Conservation (phyloP, 2,888 invertebrate genomes). For the Catocala fraxini region DNA sequence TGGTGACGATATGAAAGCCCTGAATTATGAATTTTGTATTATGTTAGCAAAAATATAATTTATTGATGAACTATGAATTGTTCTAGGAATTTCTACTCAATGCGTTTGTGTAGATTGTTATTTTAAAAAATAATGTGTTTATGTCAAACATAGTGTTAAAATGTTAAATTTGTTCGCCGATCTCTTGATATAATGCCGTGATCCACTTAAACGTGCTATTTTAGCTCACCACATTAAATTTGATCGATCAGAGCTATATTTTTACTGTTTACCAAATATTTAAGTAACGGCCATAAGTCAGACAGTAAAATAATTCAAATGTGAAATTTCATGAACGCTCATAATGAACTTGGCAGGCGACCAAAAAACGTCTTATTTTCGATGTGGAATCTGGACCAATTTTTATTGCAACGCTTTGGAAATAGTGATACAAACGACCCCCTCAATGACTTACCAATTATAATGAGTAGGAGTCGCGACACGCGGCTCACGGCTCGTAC, state of each 20-base stretch:
- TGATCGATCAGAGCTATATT: constrained; percentile 87
- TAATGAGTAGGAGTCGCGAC: constrained; percentile 47
- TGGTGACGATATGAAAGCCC: background rate
- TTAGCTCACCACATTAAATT: constrained; percentile 81
- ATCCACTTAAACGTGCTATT: constrained; percentile 83
- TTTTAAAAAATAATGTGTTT: constrained; percentile 57
- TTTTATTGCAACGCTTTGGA: constrained; percentile 85
- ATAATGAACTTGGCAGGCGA: constrained; percentile 87
- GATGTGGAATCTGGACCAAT: constrained; percentile 87
- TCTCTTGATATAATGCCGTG: constrained; percentile 67
- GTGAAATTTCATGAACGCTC: constrained; percentile 88
- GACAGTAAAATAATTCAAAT: constrained; percentile 88
- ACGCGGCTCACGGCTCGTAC: constrained; percentile 22
- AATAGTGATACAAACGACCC: constrained; percentile 78
- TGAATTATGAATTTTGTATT: background rate
- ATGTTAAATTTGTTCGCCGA: constrained; percentile 54
- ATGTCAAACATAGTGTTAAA: constrained; percentile 61
- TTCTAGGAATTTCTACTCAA: constrained; percentile 24
- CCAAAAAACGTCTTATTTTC: constrained; percentile 88
- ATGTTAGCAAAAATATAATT: constrained; percentile 11
- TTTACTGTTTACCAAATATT: constrained; percentile 88
- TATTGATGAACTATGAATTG: constrained; percentile 19
- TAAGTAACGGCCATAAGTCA: constrained; percentile 87
- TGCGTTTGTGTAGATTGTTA: constrained; percentile 42
- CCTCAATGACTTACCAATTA: constrained; percentile 74